Percentiles rank a stretch among this genome's conserved stretches.
phyloP scores from a whole-genome alignment of 2,797 vertebrate species.

The Xiphorhynchus erythropygius region DNA sequence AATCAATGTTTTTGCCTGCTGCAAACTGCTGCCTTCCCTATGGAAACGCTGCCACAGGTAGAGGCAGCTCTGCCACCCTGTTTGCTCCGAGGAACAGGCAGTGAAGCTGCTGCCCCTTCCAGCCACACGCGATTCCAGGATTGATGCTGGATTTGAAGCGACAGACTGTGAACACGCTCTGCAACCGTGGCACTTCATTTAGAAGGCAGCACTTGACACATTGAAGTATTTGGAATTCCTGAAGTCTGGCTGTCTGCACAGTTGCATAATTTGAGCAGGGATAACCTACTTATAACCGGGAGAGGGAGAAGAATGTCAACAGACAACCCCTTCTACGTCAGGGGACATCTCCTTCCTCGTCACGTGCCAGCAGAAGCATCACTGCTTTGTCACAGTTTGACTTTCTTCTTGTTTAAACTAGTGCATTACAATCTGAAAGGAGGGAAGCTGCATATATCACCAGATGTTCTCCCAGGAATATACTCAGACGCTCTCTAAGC shows the following conservation, averaged over 20 bases:
- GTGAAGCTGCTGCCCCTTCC: constrained; percentile 29
- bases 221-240: constrained; percentile 56
- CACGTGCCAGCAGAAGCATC: background rate
- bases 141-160: background rate
- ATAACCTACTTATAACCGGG: constrained; percentile 39
- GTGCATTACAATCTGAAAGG: background rate
- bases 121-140: background rate
- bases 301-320: constrained; percentile 38
- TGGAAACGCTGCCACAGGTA: background rate
- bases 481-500: background rate
- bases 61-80: background rate
- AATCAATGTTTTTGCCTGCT: background rate
- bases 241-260: constrained; percentile 55
- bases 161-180: constrained; percentile 11
- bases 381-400: background rate
- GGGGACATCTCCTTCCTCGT: background rate
- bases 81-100: background rate
- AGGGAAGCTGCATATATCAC: rapidly evolving
- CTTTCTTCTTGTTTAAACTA: background rate
- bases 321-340: constrained; percentile 42
- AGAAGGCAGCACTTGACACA: constrained; percentile 37
- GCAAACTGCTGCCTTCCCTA: background rate
- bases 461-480: background rate
- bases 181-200: constrained; percentile 10
- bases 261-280: constrained; percentile 59